Conservation (phyloP, 2,888 invertebrate species). For the Vanessa cardui region DNA sequence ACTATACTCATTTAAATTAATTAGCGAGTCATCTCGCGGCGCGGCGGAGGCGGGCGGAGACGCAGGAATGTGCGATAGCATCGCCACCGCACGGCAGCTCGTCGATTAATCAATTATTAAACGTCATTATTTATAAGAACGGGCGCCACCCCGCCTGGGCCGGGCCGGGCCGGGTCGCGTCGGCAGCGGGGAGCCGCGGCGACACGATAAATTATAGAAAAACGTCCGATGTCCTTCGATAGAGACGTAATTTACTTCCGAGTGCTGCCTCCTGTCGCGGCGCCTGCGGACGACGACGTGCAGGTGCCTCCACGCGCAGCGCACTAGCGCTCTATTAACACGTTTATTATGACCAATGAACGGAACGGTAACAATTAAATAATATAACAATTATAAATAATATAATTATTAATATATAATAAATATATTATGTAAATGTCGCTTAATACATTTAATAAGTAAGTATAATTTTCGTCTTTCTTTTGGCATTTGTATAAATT, state of each 20-base stretch:
- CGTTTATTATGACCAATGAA: no score
- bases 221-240: conserved; percentile 57
- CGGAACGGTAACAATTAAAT: no score
- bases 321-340: background rate
- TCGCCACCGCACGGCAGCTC: conserved; percentile 53
- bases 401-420: no score
- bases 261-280: conserved; percentile 26
- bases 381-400: no score
- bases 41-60: conserved; percentile 36
- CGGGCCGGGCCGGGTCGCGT: conserved; percentile 20
- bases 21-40: conserved; percentile 65
- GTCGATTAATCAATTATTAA: conserved; percentile 75
- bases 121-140: conserved; percentile 69
- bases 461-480: no score
- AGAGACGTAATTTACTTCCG: conserved; percentile 70
- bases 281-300: conserved; percentile 9
- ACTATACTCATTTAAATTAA: conserved; percentile 66
- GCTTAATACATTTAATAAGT: no score
- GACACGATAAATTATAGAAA: conserved; percentile 53
- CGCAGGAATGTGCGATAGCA: conserved; percentile 54
- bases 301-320: conserved; percentile 2
- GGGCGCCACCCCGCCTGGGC: conserved; percentile 38
- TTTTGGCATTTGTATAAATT: no score
- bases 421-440: no score
- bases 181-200: conserved; percentile 38